These are phyloP conservation scores for Rhizomys pruinosus DNA, from an alignment of 2,113 vertebrate genomes.

Conservation along the genomic window DNA sequence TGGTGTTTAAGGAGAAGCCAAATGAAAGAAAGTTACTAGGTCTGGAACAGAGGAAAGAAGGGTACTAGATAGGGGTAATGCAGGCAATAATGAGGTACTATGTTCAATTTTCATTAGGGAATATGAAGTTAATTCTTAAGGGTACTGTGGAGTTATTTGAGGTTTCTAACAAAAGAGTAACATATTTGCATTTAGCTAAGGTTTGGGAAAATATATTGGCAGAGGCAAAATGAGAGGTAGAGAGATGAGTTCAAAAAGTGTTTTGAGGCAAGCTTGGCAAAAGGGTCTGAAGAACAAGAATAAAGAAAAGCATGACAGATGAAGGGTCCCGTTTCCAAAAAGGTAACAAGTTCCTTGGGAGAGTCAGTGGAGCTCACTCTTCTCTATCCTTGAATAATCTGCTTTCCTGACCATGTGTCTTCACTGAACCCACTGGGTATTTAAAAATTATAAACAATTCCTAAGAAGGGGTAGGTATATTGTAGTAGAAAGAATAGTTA, in stretches of 20 bases:
- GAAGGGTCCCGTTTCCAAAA: background rate
- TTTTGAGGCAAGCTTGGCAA: background rate
- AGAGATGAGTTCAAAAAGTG: background rate
- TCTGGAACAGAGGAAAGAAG: no score
- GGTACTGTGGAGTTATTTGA: background rate
- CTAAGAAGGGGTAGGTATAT: no score
- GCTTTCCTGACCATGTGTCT: background rate
- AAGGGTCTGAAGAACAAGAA: no score
- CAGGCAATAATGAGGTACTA: no score
- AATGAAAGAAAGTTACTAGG: no score
- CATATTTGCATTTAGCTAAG: conserved; percentile 51
- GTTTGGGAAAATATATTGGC: conserved; percentile 36
- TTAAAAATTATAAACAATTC: conserved; percentile 41
- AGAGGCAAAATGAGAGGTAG: background rate
- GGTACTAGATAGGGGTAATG: no score
- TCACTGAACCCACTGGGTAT: conserved; percentile 9
- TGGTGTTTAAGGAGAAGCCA: no score
- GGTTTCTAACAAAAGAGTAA: conserved; percentile 33
- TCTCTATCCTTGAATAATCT: conserved; percentile 26
- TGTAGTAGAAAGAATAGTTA: no score
- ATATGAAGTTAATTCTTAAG: conserved; percentile 46
- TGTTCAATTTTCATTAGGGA: conserved; percentile 31
- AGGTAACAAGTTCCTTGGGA: background rate
- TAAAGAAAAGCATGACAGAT: no score
- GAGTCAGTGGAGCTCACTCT: background rate